Conservation (phyloP, 1,140 invertebrate genomes). For the Anadara kagoshimensis region DNA sequence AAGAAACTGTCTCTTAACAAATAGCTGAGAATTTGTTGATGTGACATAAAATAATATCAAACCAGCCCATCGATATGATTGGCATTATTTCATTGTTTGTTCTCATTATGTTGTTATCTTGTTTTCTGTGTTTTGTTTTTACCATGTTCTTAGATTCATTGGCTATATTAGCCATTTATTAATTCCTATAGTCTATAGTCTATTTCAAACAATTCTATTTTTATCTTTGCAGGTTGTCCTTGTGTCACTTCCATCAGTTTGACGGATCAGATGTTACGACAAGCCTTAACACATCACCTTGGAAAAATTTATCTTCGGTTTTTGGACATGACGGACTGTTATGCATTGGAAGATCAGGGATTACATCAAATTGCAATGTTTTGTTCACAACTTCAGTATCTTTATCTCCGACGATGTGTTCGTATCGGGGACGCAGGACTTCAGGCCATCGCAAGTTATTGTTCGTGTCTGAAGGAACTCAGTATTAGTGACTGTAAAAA, state of each 20-base stretch:
- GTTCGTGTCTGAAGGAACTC: slow-evolving; percentile 83
- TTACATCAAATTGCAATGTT: slow-evolving; percentile 87
- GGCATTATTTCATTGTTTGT: too few species aligned
- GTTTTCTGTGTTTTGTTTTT: too few species aligned
- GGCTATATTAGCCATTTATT: too few species aligned
- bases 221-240: slow-evolving; percentile 78
- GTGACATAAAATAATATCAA: too few species aligned
- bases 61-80: too few species aligned
- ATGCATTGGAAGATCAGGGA: slow-evolving; percentile 86
- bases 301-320: slow-evolving; percentile 72
- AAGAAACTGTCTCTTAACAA: too few species aligned
- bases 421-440: slow-evolving; percentile 69
- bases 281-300: slow-evolving; percentile 74
- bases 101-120: too few species aligned
- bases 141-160: too few species aligned
- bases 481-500: slow-evolving; percentile 92
- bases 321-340: slow-evolving; percentile 86
- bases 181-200: background rate
- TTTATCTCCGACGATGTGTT: slow-evolving; percentile 91
- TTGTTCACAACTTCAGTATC: slow-evolving; percentile 88
- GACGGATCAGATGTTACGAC: slow-evolving; percentile 77
- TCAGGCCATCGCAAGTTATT: slow-evolving; percentile 87
- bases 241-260: slow-evolving; percentile 82
- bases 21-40: too few species aligned
- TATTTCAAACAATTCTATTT: slow-evolving; percentile 2